These are phyloP conservation scores for Cacoxenus indagator DNA, from an alignment of 2,888 invertebrate genomes.

Conservation along the genomic window DNA sequence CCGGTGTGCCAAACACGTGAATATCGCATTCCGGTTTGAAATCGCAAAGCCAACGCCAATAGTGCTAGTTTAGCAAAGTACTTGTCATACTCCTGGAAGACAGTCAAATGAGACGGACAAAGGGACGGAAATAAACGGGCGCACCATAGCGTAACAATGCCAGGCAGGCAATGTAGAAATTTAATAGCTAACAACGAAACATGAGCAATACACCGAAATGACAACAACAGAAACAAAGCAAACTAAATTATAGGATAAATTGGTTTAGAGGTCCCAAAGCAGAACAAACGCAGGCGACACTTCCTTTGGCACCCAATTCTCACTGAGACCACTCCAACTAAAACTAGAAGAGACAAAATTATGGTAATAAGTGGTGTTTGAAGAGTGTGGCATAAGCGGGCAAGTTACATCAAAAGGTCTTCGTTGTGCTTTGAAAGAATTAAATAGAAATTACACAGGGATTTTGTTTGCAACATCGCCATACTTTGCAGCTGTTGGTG, in stretches of 20 bases:
- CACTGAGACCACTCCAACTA: constrained; percentile 31
- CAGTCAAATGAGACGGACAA: not conserved
- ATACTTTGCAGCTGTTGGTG: not conserved
- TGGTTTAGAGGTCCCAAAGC: constrained; percentile 41
- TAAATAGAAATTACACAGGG: constrained; percentile 2
- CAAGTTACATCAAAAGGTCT: not conserved
- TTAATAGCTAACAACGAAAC: not conserved
- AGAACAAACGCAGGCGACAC: constrained; percentile 30
- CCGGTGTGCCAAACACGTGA: constrained; percentile 12
- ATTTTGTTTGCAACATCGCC: not conserved
- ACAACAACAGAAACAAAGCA: constrained; percentile 17
- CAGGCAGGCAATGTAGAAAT: not conserved
- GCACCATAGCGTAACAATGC: not conserved
- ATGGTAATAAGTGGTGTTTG: constrained; percentile 23
- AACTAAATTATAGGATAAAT: constrained; percentile 35
- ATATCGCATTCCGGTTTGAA: not conserved
- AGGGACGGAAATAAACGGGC: not conserved
- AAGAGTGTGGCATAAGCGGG: constrained; percentile 29
- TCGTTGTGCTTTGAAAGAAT: constrained; percentile 16
- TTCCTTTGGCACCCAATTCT: not conserved
- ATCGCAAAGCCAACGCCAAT: constrained; percentile 1
- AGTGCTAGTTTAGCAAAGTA: not conserved
- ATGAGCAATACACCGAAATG: not conserved
- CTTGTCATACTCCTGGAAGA: not conserved
- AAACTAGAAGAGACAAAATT: constrained; percentile 37